Percentiles rank a stretch among this genome's conserved stretches.
Evolutionary conservation across 1,140 invertebrate species (phyloP).

Genomic region (Mylabris phalerata): DNA sequence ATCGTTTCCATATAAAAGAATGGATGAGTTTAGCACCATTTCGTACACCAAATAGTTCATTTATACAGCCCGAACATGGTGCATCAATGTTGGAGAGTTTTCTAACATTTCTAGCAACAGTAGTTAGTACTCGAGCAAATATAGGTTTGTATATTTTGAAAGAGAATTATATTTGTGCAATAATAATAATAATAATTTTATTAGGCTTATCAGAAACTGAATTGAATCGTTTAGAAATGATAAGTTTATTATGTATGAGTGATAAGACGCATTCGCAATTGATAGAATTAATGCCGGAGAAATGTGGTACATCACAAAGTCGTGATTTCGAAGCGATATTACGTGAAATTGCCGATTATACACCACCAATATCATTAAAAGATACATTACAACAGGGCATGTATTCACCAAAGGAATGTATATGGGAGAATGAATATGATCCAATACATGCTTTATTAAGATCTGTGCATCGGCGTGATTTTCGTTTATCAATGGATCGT

Average conservation of each 20-base stretch:
- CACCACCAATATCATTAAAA: constrained; percentile 62
- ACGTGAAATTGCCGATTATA: constrained; percentile 71
- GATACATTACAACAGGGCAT: no score
- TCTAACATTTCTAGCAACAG: constrained; percentile 81
- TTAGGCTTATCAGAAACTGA: constrained; percentile 48
- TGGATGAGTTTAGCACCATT: constrained; percentile 75
- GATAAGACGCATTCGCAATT: constrained; percentile 94
- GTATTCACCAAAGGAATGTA: no score
- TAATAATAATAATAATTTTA: constrained; percentile 32
- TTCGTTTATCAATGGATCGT: constrained; percentile 89
- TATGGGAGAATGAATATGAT: no score
- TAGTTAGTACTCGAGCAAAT: constrained; percentile 87
- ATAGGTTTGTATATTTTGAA: constrained; percentile 53
- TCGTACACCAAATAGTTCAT: constrained; percentile 52
- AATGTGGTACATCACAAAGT: constrained; percentile 83
- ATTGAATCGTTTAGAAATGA: constrained; percentile 76
- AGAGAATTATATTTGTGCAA: constrained; percentile 13
- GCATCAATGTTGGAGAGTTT: constrained; percentile 88
- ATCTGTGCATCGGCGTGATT: no score
- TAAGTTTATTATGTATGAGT: constrained; percentile 82
- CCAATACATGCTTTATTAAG: no score
- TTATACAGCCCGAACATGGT: constrained; percentile 67
- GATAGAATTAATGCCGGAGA: constrained; percentile 91
- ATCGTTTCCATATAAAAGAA: constrained; percentile 78
- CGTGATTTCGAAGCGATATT: constrained; percentile 84